Base-by-base conservation (phyloP, 2,113 vertebrate species). In the Cynoglossus semilaevis region DNA sequence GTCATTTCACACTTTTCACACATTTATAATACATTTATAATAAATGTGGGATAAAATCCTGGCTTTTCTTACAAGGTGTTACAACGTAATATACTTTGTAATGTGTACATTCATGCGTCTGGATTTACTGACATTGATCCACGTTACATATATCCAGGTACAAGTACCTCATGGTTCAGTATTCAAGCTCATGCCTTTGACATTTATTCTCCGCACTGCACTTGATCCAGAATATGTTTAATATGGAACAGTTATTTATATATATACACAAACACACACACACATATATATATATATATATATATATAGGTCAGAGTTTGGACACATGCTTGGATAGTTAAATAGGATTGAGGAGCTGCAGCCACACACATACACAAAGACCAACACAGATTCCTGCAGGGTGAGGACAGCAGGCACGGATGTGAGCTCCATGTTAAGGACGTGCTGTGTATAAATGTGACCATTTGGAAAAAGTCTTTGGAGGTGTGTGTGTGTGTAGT, bases 371-470 rank as follows among this genome's bases (percentile, higher is more conserved):
- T 13, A 15, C 14, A 42, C 12, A 5, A 14, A 8, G 42, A 38
- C 48, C 1, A 58, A 63, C 36, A 35, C n/a, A 58, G 55, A 15
- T 41, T 41, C 48, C 51, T 11, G 13, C 18, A 6, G 18, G 55
- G 54, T 42, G 37, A 72, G 66, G 67, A 63, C 72, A 59, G 64
- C 65, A 76, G 69, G 72, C 58, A 45, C 40, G 38, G 72, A 79
- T 77, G 77, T 86, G 77, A 78, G 72, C 76, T 69, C 70, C 77
- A 85, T 88, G 74, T 77, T 77, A 73, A 84, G 80, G 55, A 73
- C 76, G 70, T 38, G 63, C 10, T 57, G 79, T 83, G 70, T 81
- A 79, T 83, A 79, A 76, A 81, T 88, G 76, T 83, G 72, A 84
- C 72, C 79, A 69, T 83, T 78, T 79, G 79, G 70, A 72, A 64